Base-by-base conservation (phyloP, 2,888 invertebrate species). In the Erebia aethiops region DNA sequence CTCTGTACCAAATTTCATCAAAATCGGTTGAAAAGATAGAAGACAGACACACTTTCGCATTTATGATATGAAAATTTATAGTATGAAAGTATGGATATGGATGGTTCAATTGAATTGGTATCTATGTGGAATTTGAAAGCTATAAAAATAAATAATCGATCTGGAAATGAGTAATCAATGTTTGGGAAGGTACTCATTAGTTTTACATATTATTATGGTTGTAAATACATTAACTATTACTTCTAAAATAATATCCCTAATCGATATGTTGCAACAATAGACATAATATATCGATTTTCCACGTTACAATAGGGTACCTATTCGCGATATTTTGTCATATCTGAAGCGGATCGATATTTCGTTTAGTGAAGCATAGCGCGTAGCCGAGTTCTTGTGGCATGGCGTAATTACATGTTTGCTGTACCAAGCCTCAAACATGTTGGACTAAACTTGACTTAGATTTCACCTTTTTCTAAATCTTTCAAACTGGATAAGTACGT, bases 391-490 rank as follows among this genome's bases (percentile, higher is more conserved):
- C 65, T 69, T 49, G 14, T 66, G 13, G 16, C 60, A 71, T 74
- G 71, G 74, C 61, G 72, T 66, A 74, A 72, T 74, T 70, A 63
- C 57, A 63, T 68, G 66, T 67, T 71, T 71, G 71, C 71, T 67
- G 64, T 65, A 54, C 18, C 4, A 13, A 4, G 26, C 26, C 26
- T 26, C 26, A 26, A 21, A 61, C 14, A 62, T 14, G 46, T 62
- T 43, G 21, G 43, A 8, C 46, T 16, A n/a, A 60, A 60, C 58
- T 35, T 60, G 14, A 60, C 60, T 41, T 60, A 60, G 60, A 60
- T 60, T 60, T 43, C 60, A 60, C 60, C 16, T 60, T 41, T 41
- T 57, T 35, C 14, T 58, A 14, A 14, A 8, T n/a, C 5, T 5
- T 51, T n/a, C 13, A 13, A 46, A 46, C 8, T 43, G 9, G 14